These are phyloP conservation scores for Cercopithecus mitis DNA, from an alignment of 2,797 vertebrate genomes.

Conservation along the genomic window DNA sequence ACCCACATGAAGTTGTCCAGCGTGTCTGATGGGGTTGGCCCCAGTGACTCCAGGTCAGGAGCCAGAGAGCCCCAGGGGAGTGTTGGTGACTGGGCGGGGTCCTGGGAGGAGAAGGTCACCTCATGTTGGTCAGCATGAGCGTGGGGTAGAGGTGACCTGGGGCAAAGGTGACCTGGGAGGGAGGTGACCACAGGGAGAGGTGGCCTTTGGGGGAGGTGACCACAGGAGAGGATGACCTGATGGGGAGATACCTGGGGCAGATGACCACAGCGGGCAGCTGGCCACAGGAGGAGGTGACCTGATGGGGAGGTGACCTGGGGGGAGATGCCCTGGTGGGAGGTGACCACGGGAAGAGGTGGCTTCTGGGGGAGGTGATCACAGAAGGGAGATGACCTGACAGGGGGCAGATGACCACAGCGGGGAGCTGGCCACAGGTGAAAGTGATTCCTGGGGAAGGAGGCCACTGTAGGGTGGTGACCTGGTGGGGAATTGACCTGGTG, in stretches of 20 bases:
- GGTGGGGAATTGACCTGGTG: not conserved
- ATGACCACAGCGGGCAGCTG: too few species aligned
- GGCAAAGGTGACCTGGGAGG: not conserved
- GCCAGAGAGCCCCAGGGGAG: not conserved
- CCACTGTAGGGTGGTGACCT: not conserved
- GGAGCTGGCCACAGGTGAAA: not conserved
- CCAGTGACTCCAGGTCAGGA: not conserved
- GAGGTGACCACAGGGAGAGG: not conserved
- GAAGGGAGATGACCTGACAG: not conserved
- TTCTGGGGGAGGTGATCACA: too few species aligned
- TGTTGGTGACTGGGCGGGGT: accelerated
- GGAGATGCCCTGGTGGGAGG: not conserved
- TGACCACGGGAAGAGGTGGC: not conserved
- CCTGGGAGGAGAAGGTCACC: not conserved
- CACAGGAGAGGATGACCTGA: not conserved
- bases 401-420: not conserved
- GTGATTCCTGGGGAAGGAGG: not conserved
- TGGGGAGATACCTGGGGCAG: not conserved
- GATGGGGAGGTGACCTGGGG: not conserved
- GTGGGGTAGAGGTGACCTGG: not conserved
- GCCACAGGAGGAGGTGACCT: not conserved
- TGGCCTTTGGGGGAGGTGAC: not conserved
- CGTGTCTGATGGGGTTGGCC: not conserved
- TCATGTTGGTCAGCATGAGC: not conserved
- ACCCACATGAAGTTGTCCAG: not conserved